These are phyloP conservation scores for Phytoseiulus persimilis DNA, from an alignment of 2,888 invertebrate genomes.

Conservation along the genomic window DNA sequence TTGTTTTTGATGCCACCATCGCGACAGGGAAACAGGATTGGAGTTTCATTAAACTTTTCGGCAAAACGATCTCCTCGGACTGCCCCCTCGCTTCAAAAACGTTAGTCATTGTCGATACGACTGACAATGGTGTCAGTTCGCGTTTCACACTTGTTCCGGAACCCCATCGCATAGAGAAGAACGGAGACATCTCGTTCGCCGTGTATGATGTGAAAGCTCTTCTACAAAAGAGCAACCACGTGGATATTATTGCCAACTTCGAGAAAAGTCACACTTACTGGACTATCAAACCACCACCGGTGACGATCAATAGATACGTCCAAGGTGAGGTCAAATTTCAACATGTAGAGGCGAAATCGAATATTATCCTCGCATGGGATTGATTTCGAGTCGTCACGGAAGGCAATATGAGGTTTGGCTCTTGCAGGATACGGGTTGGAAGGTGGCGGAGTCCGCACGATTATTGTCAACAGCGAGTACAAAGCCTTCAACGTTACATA, in stretches of 20 bases:
- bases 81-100: conserved; percentile 73
- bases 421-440: conserved; percentile 75
- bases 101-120: conserved; percentile 70
- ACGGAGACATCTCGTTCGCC: conserved; percentile 54
- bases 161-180: conserved; percentile 51
- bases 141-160: conserved; percentile 59
- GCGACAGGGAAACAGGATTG: conserved; percentile 56
- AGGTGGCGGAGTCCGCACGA: conserved; percentile 75
- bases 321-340: conserved; percentile 51
- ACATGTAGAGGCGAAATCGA: too few relatives aligned
- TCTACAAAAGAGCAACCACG: conserved; percentile 52
- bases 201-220: conserved; percentile 61
- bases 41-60: conserved; percentile 77
- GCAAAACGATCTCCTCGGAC: conserved; percentile 67
- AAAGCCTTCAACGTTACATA: conserved; percentile 63
- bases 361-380: too few relatives aligned
- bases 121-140: conserved; percentile 52
- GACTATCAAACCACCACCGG: conserved; percentile 49
- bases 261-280: conserved; percentile 51
- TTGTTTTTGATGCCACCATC: conserved; percentile 73
- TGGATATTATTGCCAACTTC: conserved; percentile 62
- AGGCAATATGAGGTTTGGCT: conserved; percentile 8
- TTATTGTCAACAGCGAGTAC: conserved; percentile 61
- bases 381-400: too few relatives aligned
- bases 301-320: conserved; percentile 61